phyloP scores from a whole-genome alignment of 2,888 invertebrate species.

The Cheiracanthium punctorium region DNA sequence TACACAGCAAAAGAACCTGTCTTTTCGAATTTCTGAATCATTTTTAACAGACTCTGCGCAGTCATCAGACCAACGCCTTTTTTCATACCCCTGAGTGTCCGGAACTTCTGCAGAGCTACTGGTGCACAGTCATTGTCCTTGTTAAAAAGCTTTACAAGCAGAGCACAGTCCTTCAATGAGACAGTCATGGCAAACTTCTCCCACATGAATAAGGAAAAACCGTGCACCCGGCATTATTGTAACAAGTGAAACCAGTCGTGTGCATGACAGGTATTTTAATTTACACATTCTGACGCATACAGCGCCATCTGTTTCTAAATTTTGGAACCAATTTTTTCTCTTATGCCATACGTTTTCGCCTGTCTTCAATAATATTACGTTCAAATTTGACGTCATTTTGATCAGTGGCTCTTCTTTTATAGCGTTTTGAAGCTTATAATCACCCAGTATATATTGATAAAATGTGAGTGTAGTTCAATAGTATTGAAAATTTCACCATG shows the following conservation, averaged over 20 bases:
- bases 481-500: no score
- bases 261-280: background rate
- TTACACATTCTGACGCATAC: background rate
- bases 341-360: no score
- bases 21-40: background rate
- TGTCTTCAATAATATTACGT: no score
- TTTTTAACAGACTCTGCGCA: background rate
- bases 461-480: no score
- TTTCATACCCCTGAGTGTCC: background rate
- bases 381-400: no score
- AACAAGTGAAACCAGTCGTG: background rate
- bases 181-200: background rate
- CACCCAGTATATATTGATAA: no score
- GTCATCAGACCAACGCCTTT: conserved; percentile 16
- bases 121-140: background rate
- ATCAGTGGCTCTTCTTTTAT: no score
- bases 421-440: no score
- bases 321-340: no score
- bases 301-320: no score
- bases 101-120: background rate
- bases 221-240: background rate
- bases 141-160: background rate
- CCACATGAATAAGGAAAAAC: background rate
- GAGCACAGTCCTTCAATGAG: background rate
- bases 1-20: conserved; percentile 8